phyloP scores from a whole-genome alignment of 2,888 invertebrate species.

The Sphaeridia pumilis region DNA sequence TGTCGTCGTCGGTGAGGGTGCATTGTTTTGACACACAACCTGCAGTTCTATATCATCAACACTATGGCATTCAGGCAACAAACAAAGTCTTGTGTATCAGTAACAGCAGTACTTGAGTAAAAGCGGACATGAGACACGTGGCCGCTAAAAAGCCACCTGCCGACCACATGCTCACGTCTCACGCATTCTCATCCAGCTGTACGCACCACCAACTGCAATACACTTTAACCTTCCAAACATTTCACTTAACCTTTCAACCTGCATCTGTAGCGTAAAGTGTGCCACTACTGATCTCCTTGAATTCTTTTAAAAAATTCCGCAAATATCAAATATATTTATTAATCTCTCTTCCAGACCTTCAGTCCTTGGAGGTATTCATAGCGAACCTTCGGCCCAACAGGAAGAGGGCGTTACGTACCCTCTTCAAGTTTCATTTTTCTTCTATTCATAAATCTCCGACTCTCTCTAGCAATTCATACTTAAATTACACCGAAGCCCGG shows the following conservation, averaged over 20 bases:
- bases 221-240: neutral
- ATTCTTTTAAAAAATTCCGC: no score
- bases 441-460: no score
- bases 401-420: no score
- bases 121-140: conserved; percentile 33
- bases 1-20: no score
- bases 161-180: conserved; percentile 33
- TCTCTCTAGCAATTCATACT: no score
- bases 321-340: no score
- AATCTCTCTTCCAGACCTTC: no score
- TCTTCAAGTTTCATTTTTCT: no score
- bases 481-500: no score
- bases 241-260: neutral
- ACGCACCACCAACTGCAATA: neutral
- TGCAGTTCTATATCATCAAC: conserved; percentile 14
- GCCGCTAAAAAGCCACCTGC: conserved; percentile 31
- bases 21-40: no score
- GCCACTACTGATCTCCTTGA: neutral
- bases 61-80: neutral
- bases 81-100: neutral
- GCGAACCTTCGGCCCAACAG: no score
- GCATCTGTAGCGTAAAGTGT: neutral
- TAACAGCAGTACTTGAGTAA: conserved; percentile 5
- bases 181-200: neutral
- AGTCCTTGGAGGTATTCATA: no score